A percentile compares a stretch with the other conserved stretches of the same genome.
Conservation (phyloP, 2,888 invertebrate genomes). For the Onchidella celtica region DNA sequence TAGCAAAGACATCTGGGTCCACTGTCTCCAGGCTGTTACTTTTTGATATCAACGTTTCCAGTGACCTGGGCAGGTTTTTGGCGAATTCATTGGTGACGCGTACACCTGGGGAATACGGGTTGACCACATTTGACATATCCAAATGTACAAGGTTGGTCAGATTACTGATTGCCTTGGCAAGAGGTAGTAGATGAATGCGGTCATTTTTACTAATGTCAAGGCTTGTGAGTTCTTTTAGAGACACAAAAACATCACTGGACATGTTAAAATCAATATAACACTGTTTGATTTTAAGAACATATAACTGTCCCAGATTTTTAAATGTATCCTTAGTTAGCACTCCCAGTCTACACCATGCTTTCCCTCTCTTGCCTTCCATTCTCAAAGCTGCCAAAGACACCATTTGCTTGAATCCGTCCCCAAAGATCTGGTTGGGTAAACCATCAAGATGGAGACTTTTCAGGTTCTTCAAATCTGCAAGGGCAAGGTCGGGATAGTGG, state of each 20-base stretch:
- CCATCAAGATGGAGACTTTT: slow-evolving; percentile 43
- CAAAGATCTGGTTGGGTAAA: slow-evolving; percentile 17
- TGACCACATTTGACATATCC: background rate
- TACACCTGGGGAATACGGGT: slow-evolving; percentile 10
- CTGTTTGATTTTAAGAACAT: background rate
- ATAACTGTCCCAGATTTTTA: background rate
- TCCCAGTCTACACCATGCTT: background rate
- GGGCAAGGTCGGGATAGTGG: slow-evolving; percentile 42
- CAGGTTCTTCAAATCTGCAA: slow-evolving; percentile 31
- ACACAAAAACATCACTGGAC: background rate
- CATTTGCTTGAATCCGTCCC: slow-evolving; percentile 21
- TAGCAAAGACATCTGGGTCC: background rate
- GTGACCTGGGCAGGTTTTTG: background rate
- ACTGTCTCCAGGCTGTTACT: slow-evolving; percentile 17
- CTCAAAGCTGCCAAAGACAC: background rate
- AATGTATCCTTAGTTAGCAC: slow-evolving; percentile 5
- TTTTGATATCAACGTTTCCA: background rate
- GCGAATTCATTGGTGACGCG: background rate
- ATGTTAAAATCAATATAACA: slow-evolving; percentile 11
- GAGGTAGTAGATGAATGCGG: background rate
- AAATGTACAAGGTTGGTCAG: background rate
- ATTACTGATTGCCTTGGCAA: background rate
- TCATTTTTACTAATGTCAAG: slow-evolving; percentile 30
- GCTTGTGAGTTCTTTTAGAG: background rate
- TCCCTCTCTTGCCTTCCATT: background rate